These are phyloP conservation scores for Drosophila putrida DNA, from an alignment of 2,888 invertebrate genomes.

Conservation along the genomic window DNA sequence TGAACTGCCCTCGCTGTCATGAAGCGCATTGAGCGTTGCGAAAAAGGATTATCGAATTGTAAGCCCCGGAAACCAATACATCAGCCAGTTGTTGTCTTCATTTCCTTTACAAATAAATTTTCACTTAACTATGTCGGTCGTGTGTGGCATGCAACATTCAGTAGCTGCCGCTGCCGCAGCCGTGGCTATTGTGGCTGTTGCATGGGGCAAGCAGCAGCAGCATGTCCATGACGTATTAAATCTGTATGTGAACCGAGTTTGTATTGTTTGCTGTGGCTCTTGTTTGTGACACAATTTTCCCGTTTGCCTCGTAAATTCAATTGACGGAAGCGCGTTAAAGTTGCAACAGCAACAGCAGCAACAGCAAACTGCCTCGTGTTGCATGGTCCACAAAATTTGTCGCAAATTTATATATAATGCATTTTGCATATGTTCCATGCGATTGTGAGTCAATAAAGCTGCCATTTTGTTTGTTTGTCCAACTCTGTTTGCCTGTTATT, in stretches of 20 bases:
- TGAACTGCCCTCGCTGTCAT: slow-evolving; percentile 25
- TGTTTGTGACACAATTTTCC: slow-evolving; percentile 74
- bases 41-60: slow-evolving; percentile 74
- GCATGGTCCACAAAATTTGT: slow-evolving; percentile 41
- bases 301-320: slow-evolving; percentile 74
- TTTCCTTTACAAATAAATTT: slow-evolving; percentile 77
- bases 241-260: slow-evolving; percentile 14
- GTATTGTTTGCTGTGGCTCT: slow-evolving; percentile 38
- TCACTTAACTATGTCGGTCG: slow-evolving; percentile 75
- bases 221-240: slow-evolving; percentile 18
- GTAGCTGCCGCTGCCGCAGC: slow-evolving; percentile 7
- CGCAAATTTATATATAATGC: slow-evolving; percentile 51
- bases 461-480: slow-evolving; percentile 1
- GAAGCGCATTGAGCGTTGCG: slow-evolving; percentile 37
- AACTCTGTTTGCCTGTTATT: slow-evolving; percentile 36
- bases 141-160: slow-evolving; percentile 55
- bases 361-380: slow-evolving; percentile 16
- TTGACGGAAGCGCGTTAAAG: slow-evolving; percentile 75
- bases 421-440: slow-evolving; percentile 56
- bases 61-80: slow-evolving; percentile 72
- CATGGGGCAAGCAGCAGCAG: neutral
- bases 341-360: slow-evolving; percentile 55
- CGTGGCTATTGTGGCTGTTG: slow-evolving; percentile 1
- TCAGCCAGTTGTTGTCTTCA: slow-evolving; percentile 71
- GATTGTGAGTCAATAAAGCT: slow-evolving; percentile 10